Percentiles rank a stretch among this genome's conserved stretches.
These are phyloP conservation scores for Selene dorsalis DNA, from an alignment of 2,797 vertebrate genomes.

Conservation along the genomic window DNA sequence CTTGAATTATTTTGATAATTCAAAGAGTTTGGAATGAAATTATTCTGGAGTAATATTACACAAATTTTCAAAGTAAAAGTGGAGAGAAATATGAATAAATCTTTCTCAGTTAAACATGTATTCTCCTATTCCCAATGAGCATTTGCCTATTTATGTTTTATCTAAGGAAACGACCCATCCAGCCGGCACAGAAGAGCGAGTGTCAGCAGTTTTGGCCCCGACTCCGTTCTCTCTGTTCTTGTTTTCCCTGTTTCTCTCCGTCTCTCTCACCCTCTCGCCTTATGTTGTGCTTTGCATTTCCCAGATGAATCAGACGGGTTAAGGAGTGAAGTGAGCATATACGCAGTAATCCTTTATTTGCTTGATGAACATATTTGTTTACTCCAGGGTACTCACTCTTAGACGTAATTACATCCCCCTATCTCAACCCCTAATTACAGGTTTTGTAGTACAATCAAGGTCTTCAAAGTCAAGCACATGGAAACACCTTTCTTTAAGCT, in stretches of 20 bases:
- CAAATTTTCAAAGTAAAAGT: conserved; percentile 61
- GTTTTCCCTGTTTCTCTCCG: conserved; percentile 63
- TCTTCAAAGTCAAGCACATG: conserved; percentile 75
- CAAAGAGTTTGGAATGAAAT: conserved; percentile 37
- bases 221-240: conserved; percentile 64
- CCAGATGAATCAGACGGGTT: conserved; percentile 77
- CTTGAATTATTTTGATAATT: conserved; percentile 21
- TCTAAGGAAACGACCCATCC: conserved; percentile 70
- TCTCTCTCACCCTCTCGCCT: conserved; percentile 66
- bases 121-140: conserved; percentile 77
- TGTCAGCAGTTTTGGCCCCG: conserved; percentile 76
- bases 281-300: conserved; percentile 72
- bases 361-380: conserved; percentile 85
- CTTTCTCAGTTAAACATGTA: conserved; percentile 64
- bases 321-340: conserved; percentile 80
- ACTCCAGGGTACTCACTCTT: conserved; percentile 76
- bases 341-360: conserved; percentile 83
- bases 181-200: conserved; percentile 61
- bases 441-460: conserved; percentile 78
- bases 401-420: conserved; percentile 79
- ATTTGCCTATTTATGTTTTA: conserved; percentile 78
- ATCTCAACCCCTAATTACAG: conserved; percentile 80
- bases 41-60: conserved; percentile 22
- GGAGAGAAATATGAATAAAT: conserved; percentile 69
- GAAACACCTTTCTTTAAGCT: conserved; percentile 49